phyloP scores from a whole-genome alignment of 2,888 invertebrate genomes.

The Melipona beecheii region DNA sequence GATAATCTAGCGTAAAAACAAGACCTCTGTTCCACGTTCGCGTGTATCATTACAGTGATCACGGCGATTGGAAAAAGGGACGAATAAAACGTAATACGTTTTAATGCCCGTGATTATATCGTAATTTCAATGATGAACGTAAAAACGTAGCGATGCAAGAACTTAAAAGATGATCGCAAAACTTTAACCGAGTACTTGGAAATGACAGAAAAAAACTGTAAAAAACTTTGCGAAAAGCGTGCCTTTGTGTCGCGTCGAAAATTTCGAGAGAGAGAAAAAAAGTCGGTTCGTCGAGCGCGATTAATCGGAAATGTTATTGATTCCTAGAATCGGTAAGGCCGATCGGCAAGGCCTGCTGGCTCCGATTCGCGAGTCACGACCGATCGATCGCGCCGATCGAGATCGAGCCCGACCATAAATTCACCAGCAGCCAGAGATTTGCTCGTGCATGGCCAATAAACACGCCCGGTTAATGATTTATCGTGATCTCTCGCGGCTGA shows the following conservation, averaged over 20 bases:
- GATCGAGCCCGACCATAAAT: conserved; percentile 60
- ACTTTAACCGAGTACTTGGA: neutral
- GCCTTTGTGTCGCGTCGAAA: too few species aligned
- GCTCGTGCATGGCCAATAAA: conserved; percentile 69
- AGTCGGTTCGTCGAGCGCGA: too few species aligned
- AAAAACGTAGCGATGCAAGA: neutral
- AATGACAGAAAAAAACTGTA: neutral
- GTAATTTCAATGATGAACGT: neutral
- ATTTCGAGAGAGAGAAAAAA: too few species aligned
- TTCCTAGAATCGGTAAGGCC: neutral
- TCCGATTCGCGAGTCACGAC: conserved; percentile 53
- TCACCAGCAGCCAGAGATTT: conserved; percentile 58
- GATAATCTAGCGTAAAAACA: neutral
- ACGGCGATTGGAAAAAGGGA: neutral
- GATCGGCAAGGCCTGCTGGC: conserved; percentile 47
- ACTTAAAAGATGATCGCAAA: neutral
- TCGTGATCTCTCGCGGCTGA: conserved; percentile 50
- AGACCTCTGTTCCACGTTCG: neutral
- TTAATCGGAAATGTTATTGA: neutral
- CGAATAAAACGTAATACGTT: neutral
- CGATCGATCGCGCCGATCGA: conserved; percentile 57
- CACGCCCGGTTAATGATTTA: conserved; percentile 70
- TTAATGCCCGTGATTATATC: neutral
- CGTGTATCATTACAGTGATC: neutral
- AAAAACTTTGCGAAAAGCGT: neutral